Conservation (phyloP, 2,113 vertebrate genomes). For the Eonycteris spelaea region DNA sequence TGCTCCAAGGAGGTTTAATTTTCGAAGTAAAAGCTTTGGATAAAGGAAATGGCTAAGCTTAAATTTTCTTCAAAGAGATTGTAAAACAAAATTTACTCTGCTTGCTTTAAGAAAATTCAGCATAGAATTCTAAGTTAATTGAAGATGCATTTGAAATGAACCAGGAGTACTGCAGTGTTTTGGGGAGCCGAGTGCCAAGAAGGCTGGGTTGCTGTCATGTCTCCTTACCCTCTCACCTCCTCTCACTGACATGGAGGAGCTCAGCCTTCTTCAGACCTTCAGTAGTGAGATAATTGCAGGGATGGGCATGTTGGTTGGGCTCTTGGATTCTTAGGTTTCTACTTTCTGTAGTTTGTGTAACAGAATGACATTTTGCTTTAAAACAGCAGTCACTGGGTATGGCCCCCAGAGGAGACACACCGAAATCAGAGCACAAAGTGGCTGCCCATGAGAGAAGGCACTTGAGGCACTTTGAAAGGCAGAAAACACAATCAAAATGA, state of each 20-base stretch:
- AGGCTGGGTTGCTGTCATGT: too few species aligned
- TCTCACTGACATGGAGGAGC: background rate
- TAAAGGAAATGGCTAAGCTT: background rate
- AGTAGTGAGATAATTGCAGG: background rate
- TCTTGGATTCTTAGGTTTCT: background rate
- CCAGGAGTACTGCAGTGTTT: background rate
- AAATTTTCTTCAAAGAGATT: background rate
- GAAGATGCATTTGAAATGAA: background rate
- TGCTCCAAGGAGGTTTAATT: background rate
- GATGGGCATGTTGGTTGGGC: background rate
- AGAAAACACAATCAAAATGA: background rate
- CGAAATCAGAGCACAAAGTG: background rate
- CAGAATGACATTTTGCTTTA: background rate
- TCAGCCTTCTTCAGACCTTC: background rate
- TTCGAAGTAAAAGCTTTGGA: conserved; percentile 15
- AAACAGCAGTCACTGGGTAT: background rate
- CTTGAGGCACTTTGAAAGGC: background rate
- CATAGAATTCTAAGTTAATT: background rate
- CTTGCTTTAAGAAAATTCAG: background rate
- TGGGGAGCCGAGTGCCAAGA: background rate
- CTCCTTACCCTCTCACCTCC: background rate
- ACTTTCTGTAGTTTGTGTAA: background rate
- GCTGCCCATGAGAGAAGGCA: background rate
- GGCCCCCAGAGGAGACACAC: background rate
- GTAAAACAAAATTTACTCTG: background rate